Conservation (phyloP, 2,797 vertebrate genomes). For the Champsocephalus gunnari region DNA sequence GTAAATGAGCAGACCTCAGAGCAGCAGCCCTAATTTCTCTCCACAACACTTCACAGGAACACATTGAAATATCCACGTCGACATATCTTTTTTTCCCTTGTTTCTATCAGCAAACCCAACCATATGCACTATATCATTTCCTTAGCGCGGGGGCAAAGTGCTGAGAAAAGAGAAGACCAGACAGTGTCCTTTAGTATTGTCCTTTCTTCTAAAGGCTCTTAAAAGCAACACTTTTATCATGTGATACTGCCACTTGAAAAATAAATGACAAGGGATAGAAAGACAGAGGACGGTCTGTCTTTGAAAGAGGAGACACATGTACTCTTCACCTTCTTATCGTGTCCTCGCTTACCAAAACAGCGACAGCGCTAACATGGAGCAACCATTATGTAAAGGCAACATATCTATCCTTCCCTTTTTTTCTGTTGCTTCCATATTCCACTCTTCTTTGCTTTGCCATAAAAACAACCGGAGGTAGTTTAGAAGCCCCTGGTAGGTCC, state of each 20-base stretch:
- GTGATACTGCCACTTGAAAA: constrained; percentile 35
- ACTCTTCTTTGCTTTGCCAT: constrained; percentile 1
- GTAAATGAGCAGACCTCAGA: constrained; percentile 72
- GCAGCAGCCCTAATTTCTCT: constrained; percentile 54
- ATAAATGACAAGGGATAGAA: not conserved
- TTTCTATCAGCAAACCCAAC: constrained; percentile 61
- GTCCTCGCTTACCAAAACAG: constrained; percentile 45
- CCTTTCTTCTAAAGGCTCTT: constrained; percentile 33
- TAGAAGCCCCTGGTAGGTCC: constrained; percentile 19
- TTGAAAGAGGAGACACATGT: constrained; percentile 41
- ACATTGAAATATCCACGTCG: constrained; percentile 60
- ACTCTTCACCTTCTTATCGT: constrained; percentile 44
- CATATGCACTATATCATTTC: too few relatives aligned
- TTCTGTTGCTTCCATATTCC: constrained; percentile 30
- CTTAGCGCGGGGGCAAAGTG: not conserved
- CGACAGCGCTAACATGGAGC: constrained; percentile 36
- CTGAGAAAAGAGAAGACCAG: constrained; percentile 37
- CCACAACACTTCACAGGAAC: constrained; percentile 50
- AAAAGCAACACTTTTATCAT: constrained; percentile 48
- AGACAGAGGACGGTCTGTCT: constrained; percentile 29
- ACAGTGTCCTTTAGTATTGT: not conserved
- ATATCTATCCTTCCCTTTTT: not conserved
- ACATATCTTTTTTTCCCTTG: constrained; percentile 55
- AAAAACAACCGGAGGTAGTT: constrained; percentile 26
- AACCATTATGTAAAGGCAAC: constrained; percentile 3